Evolutionary conservation across 2,113 vertebrate genomes (phyloP), one percentile per base, ranked within the genome.

Genomic region (Manacus vitellinus): DNA sequence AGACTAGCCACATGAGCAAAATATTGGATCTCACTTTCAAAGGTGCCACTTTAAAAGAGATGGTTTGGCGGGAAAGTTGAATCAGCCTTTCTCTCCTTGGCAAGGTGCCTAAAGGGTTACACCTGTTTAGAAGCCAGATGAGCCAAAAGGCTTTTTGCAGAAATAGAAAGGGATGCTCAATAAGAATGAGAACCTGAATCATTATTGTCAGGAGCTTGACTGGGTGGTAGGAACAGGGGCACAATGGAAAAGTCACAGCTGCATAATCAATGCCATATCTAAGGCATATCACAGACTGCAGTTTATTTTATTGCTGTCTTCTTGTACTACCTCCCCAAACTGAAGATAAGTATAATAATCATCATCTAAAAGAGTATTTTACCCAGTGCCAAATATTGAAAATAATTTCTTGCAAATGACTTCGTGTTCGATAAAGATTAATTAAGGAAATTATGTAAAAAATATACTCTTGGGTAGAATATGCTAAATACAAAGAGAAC

Each of bases 11-110:
- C 44, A 56, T 41, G 51, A 92, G 65, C 55, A 76, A 95, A 95
- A 71, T 51, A 83, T 39, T 6, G 4, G 22, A 65, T 84, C 73
- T 84, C 49, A 41, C 59, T 94, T 94, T 74, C 61, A 90, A 91
- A 96, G 80, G 51, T 87, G 44, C 80, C 46, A 61, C 52, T 95
- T 97, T 61, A 81, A 91, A 95, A 91, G 66, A 72, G 14, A 56
- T 3, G 1, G 0, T 68, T 93, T 94, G 96, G 96, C 94, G 87
- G 90, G 25, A 71, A 74, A 67, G 90, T 93, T 94, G 95, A 95
- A 94, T 95, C 90, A 96, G 88, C 76, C 61, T 81, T 91, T 95
- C 76, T 91, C 44, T 95, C 62, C 73, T 81, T 95, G 95, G 94
- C 88, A 54, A 93, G 56, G 37, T 4, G 52, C 95, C 90, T 95